These are phyloP conservation scores for Streblospio benedicti DNA, from an alignment of 1,140 invertebrate genomes.

Conservation along the genomic window DNA sequence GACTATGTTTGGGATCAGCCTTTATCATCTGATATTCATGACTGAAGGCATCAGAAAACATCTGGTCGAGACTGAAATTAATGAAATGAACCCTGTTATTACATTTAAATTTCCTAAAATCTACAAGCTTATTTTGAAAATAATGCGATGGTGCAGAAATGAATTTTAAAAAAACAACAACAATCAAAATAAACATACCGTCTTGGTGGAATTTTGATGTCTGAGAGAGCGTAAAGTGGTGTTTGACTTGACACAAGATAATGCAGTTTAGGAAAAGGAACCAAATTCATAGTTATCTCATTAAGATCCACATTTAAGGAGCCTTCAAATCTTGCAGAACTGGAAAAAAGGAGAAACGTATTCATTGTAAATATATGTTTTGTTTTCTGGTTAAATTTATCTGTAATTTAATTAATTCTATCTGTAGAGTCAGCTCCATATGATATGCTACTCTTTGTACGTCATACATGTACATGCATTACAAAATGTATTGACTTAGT, in stretches of 20 bases:
- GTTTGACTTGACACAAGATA: constrained; percentile 46
- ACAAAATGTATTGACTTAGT: too few species aligned
- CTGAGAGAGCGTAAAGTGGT: constrained; percentile 39
- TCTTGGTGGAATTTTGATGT: constrained; percentile 36
- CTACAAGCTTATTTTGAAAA: not conserved
- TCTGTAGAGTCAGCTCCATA: too few species aligned
- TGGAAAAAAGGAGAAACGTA: constrained; percentile 34
- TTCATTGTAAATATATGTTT: too few species aligned
- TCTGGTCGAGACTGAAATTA: constrained; percentile 40
- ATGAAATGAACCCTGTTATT: not conserved
- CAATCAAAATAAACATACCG: constrained; percentile 22
- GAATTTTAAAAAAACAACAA: not conserved
- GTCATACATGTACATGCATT: too few species aligned
- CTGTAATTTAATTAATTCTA: too few species aligned
- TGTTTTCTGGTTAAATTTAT: too few species aligned
- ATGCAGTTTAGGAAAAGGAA: constrained; percentile 48
- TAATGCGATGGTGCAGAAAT: not conserved
- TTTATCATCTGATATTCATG: constrained; percentile 43
- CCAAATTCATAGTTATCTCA: constrained; percentile 50
- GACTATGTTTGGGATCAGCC: constrained; percentile 39
- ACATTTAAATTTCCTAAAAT: not conserved
- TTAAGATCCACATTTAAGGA: constrained; percentile 49
- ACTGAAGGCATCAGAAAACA: constrained; percentile 48
- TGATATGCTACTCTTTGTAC: too few species aligned
- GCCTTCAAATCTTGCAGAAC: constrained; percentile 37